Evolutionary conservation across 2,888 invertebrate genomes (phyloP).

Genomic region (Lumbricus terrestris): DNA sequence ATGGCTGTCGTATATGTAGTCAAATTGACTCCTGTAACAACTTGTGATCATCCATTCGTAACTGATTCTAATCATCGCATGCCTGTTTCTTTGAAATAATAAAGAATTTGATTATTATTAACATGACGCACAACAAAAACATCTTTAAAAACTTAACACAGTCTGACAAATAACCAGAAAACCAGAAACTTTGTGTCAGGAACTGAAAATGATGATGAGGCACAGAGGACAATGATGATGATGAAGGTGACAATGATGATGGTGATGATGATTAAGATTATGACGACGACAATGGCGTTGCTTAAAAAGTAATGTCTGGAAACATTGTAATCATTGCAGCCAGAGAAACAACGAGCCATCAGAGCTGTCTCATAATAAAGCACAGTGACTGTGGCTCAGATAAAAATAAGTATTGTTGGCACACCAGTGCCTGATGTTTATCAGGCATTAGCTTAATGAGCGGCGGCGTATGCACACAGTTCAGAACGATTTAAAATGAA

Average conservation of each 20-base stretch:
- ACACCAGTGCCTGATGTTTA: background rate
- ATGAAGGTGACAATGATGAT: constrained; percentile 33
- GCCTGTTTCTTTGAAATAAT: too few species aligned
- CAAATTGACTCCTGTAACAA: too few species aligned
- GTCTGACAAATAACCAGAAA: background rate
- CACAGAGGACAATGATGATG: constrained; percentile 26
- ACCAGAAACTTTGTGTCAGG: background rate
- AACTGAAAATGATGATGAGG: background rate
- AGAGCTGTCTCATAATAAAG: background rate
- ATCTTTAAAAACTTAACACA: too few species aligned
- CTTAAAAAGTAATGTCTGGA: background rate
- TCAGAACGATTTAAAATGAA: background rate
- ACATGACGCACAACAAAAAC: too few species aligned
- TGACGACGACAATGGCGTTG: constrained; percentile 19
- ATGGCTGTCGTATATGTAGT: too few species aligned
- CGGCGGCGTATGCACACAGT: background rate
- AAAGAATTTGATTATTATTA: too few species aligned
- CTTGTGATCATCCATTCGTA: too few species aligned
- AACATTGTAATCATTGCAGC: background rate
- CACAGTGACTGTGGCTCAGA: background rate
- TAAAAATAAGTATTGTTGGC: background rate
- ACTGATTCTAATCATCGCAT: too few species aligned
- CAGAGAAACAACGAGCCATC: background rate
- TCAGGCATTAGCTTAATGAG: background rate
- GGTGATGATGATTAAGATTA: constrained; percentile 30